Percentiles rank a stretch among this genome's conserved stretches.
phyloP scores from a whole-genome alignment of 1,140 invertebrate genomes.

The Habropoda laboriosa region DNA sequence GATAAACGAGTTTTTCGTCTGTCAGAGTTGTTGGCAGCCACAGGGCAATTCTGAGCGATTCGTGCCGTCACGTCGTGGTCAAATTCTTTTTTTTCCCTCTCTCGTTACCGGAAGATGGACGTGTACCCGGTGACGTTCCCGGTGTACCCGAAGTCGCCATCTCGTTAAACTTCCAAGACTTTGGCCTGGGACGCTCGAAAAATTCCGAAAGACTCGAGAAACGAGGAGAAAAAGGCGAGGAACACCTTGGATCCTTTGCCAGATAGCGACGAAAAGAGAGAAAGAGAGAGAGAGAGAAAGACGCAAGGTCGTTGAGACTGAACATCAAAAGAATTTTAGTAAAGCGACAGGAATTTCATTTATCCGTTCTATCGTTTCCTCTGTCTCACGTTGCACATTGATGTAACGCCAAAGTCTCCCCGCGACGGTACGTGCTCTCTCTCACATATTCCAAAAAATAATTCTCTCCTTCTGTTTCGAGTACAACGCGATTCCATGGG shows the following conservation, averaged over 20 bases:
- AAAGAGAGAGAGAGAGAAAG: background rate
- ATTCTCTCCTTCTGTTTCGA: background rate
- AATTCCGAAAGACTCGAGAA: conserved; percentile 11
- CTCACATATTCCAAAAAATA: background rate
- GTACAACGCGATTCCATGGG: too few species aligned
- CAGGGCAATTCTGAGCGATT: conserved; percentile 30
- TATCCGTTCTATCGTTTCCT: background rate
- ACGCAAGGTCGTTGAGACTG: background rate
- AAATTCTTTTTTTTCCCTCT: conserved; percentile 24
- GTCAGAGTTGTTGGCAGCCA: conserved; percentile 32
- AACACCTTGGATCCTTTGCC: conserved; percentile 41
- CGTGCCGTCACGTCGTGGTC: conserved; percentile 28
- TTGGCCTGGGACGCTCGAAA: conserved; percentile 33
- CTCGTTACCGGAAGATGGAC: conserved; percentile 22
- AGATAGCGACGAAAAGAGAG: background rate
- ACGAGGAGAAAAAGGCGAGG: conserved; percentile 20
- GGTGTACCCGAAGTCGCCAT: conserved; percentile 35
- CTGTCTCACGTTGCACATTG: background rate
- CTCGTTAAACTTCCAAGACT: conserved; percentile 59
- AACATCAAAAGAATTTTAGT: conserved; percentile 22
- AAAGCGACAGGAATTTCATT: conserved; percentile 31
- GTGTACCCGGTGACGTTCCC: conserved; percentile 10
- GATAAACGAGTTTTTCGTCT: conserved; percentile 56
- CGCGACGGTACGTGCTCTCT: background rate
- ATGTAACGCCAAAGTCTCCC: conserved; percentile 21